Evolutionary conservation across 2,797 vertebrate genomes (phyloP).

Genomic region (Synanceia verrucosa): DNA sequence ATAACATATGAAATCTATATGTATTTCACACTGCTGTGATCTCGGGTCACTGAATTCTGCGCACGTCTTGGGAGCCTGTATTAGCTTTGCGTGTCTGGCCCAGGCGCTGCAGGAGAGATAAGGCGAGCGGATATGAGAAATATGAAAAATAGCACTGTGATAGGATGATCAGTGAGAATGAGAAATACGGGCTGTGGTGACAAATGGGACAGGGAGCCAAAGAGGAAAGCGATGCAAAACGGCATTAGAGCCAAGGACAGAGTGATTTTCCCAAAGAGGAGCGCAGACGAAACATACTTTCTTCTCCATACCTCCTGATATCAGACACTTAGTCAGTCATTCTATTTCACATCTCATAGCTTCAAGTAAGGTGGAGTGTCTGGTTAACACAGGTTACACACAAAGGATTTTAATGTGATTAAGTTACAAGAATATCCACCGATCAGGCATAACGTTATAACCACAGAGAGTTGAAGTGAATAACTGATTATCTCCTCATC

Average conservation of each 20-base stretch:
- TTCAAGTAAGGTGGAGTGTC: slow-evolving; percentile 10
- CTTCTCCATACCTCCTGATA: slow-evolving; percentile 54
- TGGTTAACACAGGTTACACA: slow-evolving; percentile 7
- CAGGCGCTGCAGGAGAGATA: slow-evolving; percentile 76
- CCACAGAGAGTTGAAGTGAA: too few relatives aligned
- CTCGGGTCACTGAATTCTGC: slow-evolving; percentile 72
- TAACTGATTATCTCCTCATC: too few relatives aligned
- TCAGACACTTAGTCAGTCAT: slow-evolving; percentile 52
- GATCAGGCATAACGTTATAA: too few relatives aligned
- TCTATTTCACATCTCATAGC: slow-evolving; percentile 28
- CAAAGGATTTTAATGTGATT: not conserved
- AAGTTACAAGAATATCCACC: too few relatives aligned
- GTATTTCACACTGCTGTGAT: slow-evolving; percentile 76
- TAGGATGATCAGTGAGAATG: slow-evolving; percentile 82
- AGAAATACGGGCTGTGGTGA: slow-evolving; percentile 73
- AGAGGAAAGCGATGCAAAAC: slow-evolving; percentile 76
- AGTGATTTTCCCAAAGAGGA: slow-evolving; percentile 60
- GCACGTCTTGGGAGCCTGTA: slow-evolving; percentile 75
- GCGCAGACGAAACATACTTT: slow-evolving; percentile 54
- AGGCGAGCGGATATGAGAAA: slow-evolving; percentile 84
- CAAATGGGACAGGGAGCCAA: slow-evolving; percentile 79
- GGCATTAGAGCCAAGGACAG: slow-evolving; percentile 72
- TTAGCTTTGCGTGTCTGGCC: slow-evolving; percentile 82
- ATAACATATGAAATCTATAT: slow-evolving; percentile 78
- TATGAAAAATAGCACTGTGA: slow-evolving; percentile 83